These are phyloP conservation scores for Phainopepla nitens DNA, from an alignment of 2,113 vertebrate genomes.

Conservation along the genomic window DNA sequence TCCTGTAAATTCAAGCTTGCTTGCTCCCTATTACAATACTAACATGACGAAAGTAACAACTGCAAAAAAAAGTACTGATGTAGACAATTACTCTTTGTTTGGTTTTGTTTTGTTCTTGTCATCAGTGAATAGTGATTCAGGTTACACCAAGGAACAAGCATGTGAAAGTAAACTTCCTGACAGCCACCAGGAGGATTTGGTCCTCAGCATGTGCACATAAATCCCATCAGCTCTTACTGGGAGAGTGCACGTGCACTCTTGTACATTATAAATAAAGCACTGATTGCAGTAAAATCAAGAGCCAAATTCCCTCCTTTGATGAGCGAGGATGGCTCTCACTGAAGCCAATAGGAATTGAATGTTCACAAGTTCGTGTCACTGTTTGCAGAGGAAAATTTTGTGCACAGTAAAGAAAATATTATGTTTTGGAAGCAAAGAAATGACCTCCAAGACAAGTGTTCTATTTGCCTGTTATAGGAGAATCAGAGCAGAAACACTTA, in stretches of 20 bases:
- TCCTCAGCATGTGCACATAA: slow-evolving; percentile 32
- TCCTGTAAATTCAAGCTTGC: background rate
- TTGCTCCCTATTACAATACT: background rate
- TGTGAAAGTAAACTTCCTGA: background rate
- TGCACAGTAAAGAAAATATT: background rate
- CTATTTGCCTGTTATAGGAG: background rate
- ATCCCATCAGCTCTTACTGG: slow-evolving; percentile 27
- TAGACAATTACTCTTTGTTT: background rate
- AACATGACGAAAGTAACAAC: background rate
- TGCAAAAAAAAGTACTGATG: background rate
- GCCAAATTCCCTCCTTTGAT: slow-evolving; percentile 35
- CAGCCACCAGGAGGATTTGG: slow-evolving; percentile 8
- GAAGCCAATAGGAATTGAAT: background rate
- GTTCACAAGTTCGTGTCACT: background rate
- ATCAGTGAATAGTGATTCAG: background rate
- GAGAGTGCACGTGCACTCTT: background rate
- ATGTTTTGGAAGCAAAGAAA: slow-evolving; percentile 1
- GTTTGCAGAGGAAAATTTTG: slow-evolving; percentile 1
- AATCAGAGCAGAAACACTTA: background rate
- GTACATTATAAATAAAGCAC: slow-evolving; percentile 33
- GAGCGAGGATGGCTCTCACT: background rate
- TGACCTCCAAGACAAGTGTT: background rate
- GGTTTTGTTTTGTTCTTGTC: background rate
- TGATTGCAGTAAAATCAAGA: slow-evolving; percentile 47
- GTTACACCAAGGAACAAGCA: background rate